These are phyloP conservation scores for human (Homo sapiens) DNA, from an alignment of 2,113 vertebrate genomes.

Conservation along the genomic window GRCh38 chr5:130751001-130751500, in stretches of 20 bases:
- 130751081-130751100: background rate
- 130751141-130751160: background rate
- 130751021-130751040: background rate
- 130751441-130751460: background rate
- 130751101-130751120: background rate
- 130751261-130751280: background rate
- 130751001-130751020: background rate
- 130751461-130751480: background rate
- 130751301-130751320: background rate
- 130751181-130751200: background rate
- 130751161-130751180: background rate
- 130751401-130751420: background rate
- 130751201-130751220: background rate
- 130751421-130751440: background rate
- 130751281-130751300: background rate
- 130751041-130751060: background rate
- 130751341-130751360: background rate
- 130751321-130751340: background rate
- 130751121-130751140: background rate
- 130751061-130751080: background rate
- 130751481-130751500: background rate
- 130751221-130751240: background rate
- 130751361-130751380: background rate
- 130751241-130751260: background rate
- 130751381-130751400: background rate